A percentile compares a stretch with the other conserved stretches of the same genome.
These are phyloP conservation scores for Stenchaetothrips biformis DNA, from an alignment of 2,888 invertebrate genomes.

Conservation along the genomic window DNA sequence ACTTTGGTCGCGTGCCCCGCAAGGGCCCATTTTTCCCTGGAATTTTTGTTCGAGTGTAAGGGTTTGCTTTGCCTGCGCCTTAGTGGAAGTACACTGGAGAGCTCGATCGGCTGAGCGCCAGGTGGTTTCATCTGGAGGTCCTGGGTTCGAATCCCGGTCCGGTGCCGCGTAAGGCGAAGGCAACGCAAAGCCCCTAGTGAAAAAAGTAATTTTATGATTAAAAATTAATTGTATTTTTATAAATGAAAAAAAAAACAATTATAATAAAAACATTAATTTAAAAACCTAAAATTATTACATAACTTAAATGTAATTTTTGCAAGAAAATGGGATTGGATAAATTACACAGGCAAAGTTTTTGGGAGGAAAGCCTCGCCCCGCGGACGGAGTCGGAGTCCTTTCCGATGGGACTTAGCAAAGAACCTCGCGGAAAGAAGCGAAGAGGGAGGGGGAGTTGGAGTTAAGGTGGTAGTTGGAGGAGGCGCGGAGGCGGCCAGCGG, in stretches of 20 bases:
- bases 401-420: neutral
- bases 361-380: neutral
- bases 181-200: neutral
- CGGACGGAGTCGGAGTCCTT: neutral
- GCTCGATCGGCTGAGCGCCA: conserved; percentile 1
- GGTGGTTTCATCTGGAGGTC: neutral
- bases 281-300: neutral
- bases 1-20: no score
- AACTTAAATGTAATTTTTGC: neutral
- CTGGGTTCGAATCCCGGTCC: conserved; percentile 10
- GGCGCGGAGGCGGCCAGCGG: neutral
- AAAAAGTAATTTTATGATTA: neutral
- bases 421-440: neutral
- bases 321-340: neutral
- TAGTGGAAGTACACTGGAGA: neutral
- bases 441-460: neutral
- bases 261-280: neutral
- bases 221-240: neutral
- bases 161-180: neutral
- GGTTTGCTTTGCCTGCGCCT: no score
- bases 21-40: no score
- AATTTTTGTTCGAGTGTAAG: no score
- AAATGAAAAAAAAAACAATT: neutral
- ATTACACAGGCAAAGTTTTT: neutral
- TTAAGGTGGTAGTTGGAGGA: neutral